phyloP scores from a whole-genome alignment of 2,888 invertebrate species.

The Magallana nippona region DNA sequence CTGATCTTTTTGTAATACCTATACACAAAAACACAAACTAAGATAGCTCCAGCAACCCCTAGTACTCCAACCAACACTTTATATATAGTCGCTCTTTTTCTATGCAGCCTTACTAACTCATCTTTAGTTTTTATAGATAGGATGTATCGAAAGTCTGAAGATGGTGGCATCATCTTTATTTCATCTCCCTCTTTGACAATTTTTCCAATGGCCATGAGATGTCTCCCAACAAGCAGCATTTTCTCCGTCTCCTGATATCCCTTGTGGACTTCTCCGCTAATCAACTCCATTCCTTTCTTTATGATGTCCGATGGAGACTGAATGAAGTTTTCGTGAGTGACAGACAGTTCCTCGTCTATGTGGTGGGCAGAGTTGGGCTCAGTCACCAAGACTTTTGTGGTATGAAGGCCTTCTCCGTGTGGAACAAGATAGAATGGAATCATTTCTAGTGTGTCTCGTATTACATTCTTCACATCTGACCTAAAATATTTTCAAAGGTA shows the following conservation, averaged over 20 bases:
- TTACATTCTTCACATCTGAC: conserved; percentile 88
- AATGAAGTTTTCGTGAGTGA: conserved; percentile 90
- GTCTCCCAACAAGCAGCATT: conserved; percentile 90
- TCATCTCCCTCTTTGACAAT: conserved; percentile 85
- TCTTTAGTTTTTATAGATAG: conserved; percentile 89
- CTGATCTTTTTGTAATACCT: conserved; percentile 76
- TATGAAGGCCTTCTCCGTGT: conserved; percentile 63
- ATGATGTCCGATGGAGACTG: conserved; percentile 88
- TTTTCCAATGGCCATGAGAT: conserved; percentile 90
- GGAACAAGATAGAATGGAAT: conserved; percentile 88
- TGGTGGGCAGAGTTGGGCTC: conserved; percentile 87
- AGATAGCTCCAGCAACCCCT: conserved; percentile 82
- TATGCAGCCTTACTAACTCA: conserved; percentile 87
- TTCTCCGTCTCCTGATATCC: conserved; percentile 93
- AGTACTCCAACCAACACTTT: conserved; percentile 83
- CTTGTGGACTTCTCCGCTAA: conserved; percentile 89
- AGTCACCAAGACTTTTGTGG: conserved; percentile 86
- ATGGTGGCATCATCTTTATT: conserved; percentile 86
- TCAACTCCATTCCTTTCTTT: conserved; percentile 91
- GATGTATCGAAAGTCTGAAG: conserved; percentile 87
- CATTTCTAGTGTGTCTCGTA: conserved; percentile 89
- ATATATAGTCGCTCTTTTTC: conserved; percentile 84
- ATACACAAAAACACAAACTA: conserved; percentile 83
- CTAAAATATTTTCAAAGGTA: conserved; percentile 75
- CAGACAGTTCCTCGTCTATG: conserved; percentile 86